Conservation (phyloP, 2,888 invertebrate genomes). For the Epistrophella euchroma region DNA sequence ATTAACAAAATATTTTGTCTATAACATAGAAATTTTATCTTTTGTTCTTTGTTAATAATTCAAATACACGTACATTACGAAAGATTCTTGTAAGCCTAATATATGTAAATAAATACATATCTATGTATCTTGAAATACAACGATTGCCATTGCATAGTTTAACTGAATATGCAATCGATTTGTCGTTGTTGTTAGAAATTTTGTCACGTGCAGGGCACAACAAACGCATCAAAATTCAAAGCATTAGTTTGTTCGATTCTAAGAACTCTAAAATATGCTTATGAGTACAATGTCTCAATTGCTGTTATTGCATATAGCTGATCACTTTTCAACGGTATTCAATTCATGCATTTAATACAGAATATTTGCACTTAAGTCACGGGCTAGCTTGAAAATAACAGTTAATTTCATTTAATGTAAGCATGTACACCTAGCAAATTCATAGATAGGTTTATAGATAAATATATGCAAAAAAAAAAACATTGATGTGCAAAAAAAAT, state of each 20-base stretch:
- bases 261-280: neutral
- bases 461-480: neutral
- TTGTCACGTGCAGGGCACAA: conserved; percentile 5
- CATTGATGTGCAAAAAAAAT: neutral
- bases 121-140: neutral
- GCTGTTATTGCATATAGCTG: neutral
- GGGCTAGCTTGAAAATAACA: conserved; percentile 4
- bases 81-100: neutral
- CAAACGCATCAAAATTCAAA: neutral
- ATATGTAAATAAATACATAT: neutral
- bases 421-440: neutral
- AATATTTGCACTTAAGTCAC: conserved; percentile 25
- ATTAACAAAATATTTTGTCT: neutral
- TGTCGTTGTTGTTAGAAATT: neutral
- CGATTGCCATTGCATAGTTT: neutral
- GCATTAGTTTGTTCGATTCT: neutral
- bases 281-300: neutral
- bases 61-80: too few species aligned
- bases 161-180: neutral
- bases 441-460: neutral
- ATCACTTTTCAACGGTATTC: conserved; percentile 3
- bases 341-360: neutral
- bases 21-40: too few species aligned
- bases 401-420: neutral
- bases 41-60: too few species aligned